Conservation (phyloP, 1,140 invertebrate genomes). For the Magallana ariakensis region DNA sequence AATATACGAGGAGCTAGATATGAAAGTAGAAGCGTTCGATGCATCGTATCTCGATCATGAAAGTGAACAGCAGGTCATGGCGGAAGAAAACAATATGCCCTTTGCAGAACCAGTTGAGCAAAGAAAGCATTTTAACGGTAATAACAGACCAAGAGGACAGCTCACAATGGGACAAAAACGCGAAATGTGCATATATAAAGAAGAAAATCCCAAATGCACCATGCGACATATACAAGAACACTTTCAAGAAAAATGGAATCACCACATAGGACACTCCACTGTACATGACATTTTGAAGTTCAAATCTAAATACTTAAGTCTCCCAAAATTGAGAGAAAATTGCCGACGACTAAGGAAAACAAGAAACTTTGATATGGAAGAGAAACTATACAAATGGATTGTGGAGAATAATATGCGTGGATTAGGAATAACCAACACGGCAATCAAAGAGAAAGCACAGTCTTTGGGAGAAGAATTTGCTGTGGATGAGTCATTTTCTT, state of each 20-base stretch:
- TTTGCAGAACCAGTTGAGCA: background rate
- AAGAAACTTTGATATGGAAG: slow-evolving; percentile 35
- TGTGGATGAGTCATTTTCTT: background rate
- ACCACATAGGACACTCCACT: background rate
- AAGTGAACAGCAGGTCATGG: background rate
- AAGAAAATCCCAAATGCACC: slow-evolving; percentile 26
- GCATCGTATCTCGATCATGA: background rate
- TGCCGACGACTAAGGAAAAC: background rate
- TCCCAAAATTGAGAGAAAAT: slow-evolving; percentile 3
- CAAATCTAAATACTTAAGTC: slow-evolving; percentile 14
- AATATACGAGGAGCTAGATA: slow-evolving; percentile 17
- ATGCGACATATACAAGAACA: background rate
- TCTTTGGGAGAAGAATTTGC: slow-evolving; percentile 35
- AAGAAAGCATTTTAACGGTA: background rate
- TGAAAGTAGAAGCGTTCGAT: slow-evolving; percentile 15
- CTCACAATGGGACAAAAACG: slow-evolving; percentile 34
- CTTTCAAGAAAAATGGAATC: slow-evolving; percentile 35
- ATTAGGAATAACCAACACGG: background rate
- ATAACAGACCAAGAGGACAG: background rate
- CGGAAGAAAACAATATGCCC: background rate
- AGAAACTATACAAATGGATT: slow-evolving; percentile 40
- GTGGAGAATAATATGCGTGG: slow-evolving; percentile 38
- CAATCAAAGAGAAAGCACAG: slow-evolving; percentile 25
- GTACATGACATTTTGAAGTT: slow-evolving; percentile 26
- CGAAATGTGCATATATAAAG: slow-evolving; percentile 34